Evolutionary conservation across 2,113 vertebrate species (phyloP).

Genomic region (Ailurus styani): DNA sequence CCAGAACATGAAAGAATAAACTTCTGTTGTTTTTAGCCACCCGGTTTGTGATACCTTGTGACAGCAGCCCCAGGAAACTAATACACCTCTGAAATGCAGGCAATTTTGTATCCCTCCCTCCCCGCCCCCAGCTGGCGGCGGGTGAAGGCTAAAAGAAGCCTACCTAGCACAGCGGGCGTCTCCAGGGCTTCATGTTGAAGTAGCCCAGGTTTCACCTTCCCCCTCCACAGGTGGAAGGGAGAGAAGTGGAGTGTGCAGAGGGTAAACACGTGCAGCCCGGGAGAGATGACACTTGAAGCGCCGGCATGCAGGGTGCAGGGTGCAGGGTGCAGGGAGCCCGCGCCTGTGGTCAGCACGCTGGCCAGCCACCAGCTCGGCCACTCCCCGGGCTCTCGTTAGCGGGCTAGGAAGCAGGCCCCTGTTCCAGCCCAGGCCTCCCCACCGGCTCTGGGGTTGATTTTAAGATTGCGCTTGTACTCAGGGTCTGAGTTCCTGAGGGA

Average conservation of each 20-base stretch:
- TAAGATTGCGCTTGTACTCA: not conserved
- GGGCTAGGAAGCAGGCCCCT: not conserved
- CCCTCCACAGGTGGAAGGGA: not conserved
- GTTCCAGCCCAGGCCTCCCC: not conserved
- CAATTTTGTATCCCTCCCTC: fast-evolving
- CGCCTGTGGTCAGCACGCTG: not conserved
- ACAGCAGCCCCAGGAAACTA: not conserved
- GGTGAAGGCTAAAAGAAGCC: not conserved
- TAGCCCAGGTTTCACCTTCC: not conserved
- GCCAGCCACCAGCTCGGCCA: not conserved
- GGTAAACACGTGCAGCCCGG: not conserved
- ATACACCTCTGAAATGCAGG: not conserved
- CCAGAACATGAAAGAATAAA: not conserved
- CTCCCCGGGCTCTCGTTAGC: constrained; percentile 38
- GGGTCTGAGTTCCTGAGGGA: not conserved
- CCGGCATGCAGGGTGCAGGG: constrained; percentile 65
- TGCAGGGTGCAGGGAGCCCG: constrained; percentile 46
- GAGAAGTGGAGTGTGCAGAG: not conserved
- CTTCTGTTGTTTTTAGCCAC: not conserved
- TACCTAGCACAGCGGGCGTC: not conserved
- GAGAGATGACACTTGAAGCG: not conserved
- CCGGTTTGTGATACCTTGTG: not conserved
- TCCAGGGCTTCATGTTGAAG: not conserved
- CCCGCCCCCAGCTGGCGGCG: fast-evolving
- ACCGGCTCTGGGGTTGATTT: not conserved